phyloP scores from a whole-genome alignment of 2,113 vertebrate genomes.

The Chloroceryle aenea region DNA sequence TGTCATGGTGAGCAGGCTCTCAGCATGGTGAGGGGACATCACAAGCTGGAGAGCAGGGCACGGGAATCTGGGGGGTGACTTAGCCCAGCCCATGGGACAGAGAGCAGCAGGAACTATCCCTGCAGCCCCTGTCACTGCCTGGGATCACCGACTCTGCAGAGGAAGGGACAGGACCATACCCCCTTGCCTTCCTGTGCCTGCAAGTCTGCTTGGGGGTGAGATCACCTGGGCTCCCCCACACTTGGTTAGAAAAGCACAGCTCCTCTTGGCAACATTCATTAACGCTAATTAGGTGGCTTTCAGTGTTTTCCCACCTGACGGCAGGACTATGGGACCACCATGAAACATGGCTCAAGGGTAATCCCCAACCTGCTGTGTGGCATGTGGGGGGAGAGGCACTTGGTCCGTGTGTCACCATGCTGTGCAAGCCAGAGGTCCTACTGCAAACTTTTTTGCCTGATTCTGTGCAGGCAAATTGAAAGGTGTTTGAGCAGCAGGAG shows the following conservation, averaged over 20 bases:
- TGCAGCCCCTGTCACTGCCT: neutral
- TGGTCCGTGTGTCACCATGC: neutral
- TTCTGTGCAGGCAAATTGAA: neutral
- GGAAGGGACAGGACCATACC: neutral
- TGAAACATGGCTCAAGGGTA: neutral
- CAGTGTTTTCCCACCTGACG: neutral
- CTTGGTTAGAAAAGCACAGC: neutral
- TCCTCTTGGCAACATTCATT: neutral
- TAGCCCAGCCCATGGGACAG: neutral
- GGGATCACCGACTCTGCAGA: neutral
- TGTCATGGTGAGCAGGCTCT: neutral
- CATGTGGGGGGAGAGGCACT: neutral
- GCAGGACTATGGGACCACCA: neutral
- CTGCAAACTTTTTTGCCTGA: neutral
- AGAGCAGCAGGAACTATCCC: neutral
- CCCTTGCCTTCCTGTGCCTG: neutral
- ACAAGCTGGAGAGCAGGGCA: neutral
- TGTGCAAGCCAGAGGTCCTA: neutral
- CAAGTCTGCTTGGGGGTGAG: neutral
- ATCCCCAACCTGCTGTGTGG: neutral
- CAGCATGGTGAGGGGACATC: neutral
- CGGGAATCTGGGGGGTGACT: neutral
- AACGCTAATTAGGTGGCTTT: neutral
- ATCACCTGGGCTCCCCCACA: neutral
- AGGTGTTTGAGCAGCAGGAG: neutral